Evolutionary conservation across 2,888 invertebrate species (phyloP), one percentile per base, ranked within the genome.

Genomic region (Helicoverpa assulta): DNA sequence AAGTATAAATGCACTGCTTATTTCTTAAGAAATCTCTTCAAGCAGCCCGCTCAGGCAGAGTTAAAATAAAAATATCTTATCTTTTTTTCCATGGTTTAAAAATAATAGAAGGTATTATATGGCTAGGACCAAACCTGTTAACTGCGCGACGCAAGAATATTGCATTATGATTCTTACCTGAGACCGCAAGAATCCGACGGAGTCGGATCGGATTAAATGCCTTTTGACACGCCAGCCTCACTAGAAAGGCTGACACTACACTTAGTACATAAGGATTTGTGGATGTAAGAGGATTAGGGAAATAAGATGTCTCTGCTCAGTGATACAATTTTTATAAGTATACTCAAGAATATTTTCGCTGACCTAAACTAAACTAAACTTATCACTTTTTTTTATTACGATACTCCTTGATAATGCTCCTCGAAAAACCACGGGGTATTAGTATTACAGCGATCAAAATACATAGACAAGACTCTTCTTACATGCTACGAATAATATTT

Each of bases 171-270:
- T 47, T n/a, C 47, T 16, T 47, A 1, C 47, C 5, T 6, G 16
- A n/a, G 47, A n/a, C 47, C 47, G 47, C 47, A 47, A n/a, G n/a
- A n/a, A 4, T n/a, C 6, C 12, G 47, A 6, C 47, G 47, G 16
- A 16, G 40, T n/a, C 47, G n/a, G 47, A 47, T 47, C 47, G 47
- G 47, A 47, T 47, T 47, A 47, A 47, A 47, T 47, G 47, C 47
- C 47, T 47, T 47, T 47, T 47, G 47, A 47, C n/a, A n/a, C 47
- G 47, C n/a, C 47, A n/a, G 47, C 47, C 47, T 47, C n/a, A 16
- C 3, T 7, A 5, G n/a, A 47, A n/a, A 47, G 47, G n/a, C 47
- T 47, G 47, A 6, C 47, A 47, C 16, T 47, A 47, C n/a, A 47
- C 47, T 47, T 16, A 47, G n/a, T n/a, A n/a, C 43, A 37, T 40